A percentile compares a stretch with the other conserved stretches of the same genome.
Evolutionary conservation across 1,140 invertebrate species (phyloP).

Genomic region (Bombus sylvicola): DNA sequence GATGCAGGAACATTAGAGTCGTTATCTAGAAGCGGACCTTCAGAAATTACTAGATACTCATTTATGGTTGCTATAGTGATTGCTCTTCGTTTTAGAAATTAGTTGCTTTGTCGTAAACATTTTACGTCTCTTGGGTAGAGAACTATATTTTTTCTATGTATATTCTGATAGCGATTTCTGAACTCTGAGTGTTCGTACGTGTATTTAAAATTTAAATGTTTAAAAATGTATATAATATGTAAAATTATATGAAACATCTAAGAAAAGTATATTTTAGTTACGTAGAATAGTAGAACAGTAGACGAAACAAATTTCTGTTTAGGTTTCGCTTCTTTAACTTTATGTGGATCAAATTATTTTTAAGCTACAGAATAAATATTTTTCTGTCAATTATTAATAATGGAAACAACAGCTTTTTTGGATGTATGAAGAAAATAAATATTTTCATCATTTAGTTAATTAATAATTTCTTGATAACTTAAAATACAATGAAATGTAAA

Average conservation of each 20-base stretch:
- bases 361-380: too few species aligned
- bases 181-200: not conserved
- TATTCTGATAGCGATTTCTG: not conserved
- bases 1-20: slow-evolving; percentile 70
- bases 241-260: not conserved
- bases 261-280: too few species aligned
- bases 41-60: slow-evolving; percentile 68
- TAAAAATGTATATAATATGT: not conserved
- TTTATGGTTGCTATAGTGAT: slow-evolving; percentile 33
- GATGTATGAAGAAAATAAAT: too few species aligned
- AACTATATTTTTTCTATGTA: not conserved
- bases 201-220: not conserved
- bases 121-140: not conserved
- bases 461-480: too few species aligned
- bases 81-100: not conserved
- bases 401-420: too few species aligned
- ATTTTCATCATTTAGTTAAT: too few species aligned
- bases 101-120: not conserved
- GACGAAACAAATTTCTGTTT: too few species aligned
- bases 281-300: too few species aligned
- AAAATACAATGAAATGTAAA: too few species aligned
- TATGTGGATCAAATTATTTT: too few species aligned
- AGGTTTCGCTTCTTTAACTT: too few species aligned
- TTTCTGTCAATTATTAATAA: too few species aligned
- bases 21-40: slow-evolving; percentile 65